phyloP scores from a whole-genome alignment of 1,140 invertebrate genomes.

The Drosophila pruinosa region DNA sequence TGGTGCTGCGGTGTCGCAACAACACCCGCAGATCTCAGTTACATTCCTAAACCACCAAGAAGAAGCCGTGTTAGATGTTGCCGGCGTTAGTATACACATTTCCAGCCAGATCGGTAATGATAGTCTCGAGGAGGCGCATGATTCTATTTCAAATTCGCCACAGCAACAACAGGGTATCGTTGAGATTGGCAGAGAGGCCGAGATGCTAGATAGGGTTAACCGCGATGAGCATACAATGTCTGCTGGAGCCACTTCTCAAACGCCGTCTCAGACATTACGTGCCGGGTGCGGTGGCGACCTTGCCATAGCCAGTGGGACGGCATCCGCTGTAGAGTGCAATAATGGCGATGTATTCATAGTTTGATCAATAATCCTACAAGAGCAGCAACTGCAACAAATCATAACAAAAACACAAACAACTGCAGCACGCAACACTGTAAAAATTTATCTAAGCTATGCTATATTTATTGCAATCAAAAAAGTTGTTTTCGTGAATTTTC shows the following conservation, averaged over 20 bases:
- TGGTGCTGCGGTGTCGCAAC: conserved; percentile 5
- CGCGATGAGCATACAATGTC: neutral
- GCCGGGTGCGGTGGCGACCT: conserved; percentile 56
- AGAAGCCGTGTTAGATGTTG: conserved; percentile 54
- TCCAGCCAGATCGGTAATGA: conserved; percentile 45
- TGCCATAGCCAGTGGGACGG: neutral
- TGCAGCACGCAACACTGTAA: conserved; percentile 30
- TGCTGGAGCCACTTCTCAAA: conserved; percentile 1
- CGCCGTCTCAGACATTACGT: conserved; percentile 26
- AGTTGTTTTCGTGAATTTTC: too few species aligned
- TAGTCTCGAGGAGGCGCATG: conserved; percentile 52
- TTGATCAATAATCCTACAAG: conserved; percentile 32
- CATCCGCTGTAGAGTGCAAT: conserved; percentile 46
- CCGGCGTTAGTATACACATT: conserved; percentile 69
- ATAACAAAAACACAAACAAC: conserved; percentile 8
- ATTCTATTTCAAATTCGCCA: conserved; percentile 23
- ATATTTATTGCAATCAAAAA: too few species aligned
- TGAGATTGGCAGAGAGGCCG: conserved; percentile 77
- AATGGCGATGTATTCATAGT: conserved; percentile 77
- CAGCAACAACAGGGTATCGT: conserved; percentile 64
- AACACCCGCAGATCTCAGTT: conserved; percentile 59
- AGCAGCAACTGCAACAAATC: conserved; percentile 31
- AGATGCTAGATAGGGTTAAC: conserved; percentile 57
- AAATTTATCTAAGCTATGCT: conserved; percentile 33
- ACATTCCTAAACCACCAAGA: conserved; percentile 78